Conservation (phyloP, 1,140 invertebrate genomes). For the Eupristina koningsbergeri region DNA sequence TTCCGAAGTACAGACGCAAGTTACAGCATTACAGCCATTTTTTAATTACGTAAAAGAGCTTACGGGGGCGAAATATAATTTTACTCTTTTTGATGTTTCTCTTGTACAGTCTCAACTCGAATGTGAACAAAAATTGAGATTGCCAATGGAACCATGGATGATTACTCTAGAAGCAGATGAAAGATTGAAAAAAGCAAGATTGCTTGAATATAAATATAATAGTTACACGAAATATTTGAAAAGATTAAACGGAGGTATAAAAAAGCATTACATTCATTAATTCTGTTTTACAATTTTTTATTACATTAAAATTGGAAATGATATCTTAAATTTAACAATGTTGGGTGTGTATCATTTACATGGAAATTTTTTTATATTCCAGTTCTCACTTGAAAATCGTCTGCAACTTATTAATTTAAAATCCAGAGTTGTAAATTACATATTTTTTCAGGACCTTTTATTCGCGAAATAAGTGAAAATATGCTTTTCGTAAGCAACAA, state of each 20-base stretch:
- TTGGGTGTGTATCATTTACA: too few relatives aligned
- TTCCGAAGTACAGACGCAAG: too few relatives aligned
- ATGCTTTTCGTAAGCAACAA: constrained; percentile 4
- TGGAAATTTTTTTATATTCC: not conserved
- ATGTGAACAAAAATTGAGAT: constrained; percentile 23
- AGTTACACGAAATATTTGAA: not conserved
- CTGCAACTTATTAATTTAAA: too few relatives aligned
- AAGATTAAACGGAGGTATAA: not conserved
- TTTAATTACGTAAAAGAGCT: too few relatives aligned
- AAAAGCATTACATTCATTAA: not conserved
- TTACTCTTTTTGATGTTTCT: constrained; percentile 19
- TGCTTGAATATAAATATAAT: constrained; percentile 17
- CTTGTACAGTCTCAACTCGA: constrained; percentile 36
- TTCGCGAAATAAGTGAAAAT: constrained; percentile 20
- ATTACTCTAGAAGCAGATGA: not conserved
- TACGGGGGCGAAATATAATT: constrained; percentile 1
- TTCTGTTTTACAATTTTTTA: too few relatives aligned
- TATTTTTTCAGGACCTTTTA: not conserved
- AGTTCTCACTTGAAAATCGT: too few relatives aligned
- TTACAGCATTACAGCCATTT: too few relatives aligned
- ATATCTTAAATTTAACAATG: too few relatives aligned
- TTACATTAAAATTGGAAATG: too few relatives aligned
- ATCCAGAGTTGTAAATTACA: not conserved
- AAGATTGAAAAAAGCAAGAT: not conserved
- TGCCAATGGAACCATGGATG: constrained; percentile 41